Base-by-base conservation (phyloP, 2,888 invertebrate genomes). In the Pyrrhosoma nymphula region DNA sequence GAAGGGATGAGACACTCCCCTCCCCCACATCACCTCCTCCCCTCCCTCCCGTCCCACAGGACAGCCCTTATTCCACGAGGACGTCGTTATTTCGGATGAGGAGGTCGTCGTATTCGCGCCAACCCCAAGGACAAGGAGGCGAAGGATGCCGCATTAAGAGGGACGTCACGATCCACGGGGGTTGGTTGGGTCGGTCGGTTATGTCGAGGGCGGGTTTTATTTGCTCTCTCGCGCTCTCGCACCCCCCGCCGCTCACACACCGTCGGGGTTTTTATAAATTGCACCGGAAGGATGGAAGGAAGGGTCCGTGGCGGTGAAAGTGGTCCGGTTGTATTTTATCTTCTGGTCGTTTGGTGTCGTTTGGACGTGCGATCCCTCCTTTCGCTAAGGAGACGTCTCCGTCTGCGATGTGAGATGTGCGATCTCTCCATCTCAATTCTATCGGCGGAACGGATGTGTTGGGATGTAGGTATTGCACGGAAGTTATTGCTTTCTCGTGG, bases 81-180 rank as follows among this genome's bases (percentile, higher is more conserved):
- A 82, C 16, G 82, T 82, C 82, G 82, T 82, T 82, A 82, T 82
- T 82, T 82, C 82, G 35, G 82, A 35, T 82, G 82, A 82, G 35
- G n/a, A 35, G 30, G 30, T 82, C 82, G 35, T 82, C 82, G 82
- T 69, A 2, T 47, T 47, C 47, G 47, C 69, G 69, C 69, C 69
- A 69, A 16, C 82, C 69, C 69, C 82, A 82, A 82, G 35, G 82
- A 82, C 82, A 35, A 35, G 82, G 82, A 47, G 2, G 47, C 47
- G 3, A 82, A 35, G 35, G 82, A 30, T 35, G 3, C 35, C 35
- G 14, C 30, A 82, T 30, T 35, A 82, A 30, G 35, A 82, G 82
- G 35, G 82, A 14, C 26, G 35, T 82, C 82, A 82, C 82, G 82
- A 4, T n/a, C 47, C 47, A 47, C 26, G 69, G 69, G 69, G 69